Percentiles rank a stretch among this genome's conserved stretches.
Evolutionary conservation across 2,888 invertebrate genomes (phyloP).

Genomic region (Cerceris rybyensis): DNA sequence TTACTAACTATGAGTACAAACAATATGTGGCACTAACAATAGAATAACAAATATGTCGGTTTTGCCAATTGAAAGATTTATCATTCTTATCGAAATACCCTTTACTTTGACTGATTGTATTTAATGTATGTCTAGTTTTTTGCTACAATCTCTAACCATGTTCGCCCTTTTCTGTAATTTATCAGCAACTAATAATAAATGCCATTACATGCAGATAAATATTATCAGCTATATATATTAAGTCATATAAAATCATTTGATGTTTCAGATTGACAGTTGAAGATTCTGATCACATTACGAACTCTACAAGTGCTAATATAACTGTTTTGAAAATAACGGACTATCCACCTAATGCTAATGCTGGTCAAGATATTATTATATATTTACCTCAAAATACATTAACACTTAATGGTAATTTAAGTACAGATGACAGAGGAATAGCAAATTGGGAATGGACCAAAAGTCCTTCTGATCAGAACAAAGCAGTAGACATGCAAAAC

Average conservation of each 20-base stretch:
- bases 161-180: too few species aligned
- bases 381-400: conserved; percentile 93
- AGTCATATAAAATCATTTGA: conserved; percentile 26
- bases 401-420: conserved; percentile 93
- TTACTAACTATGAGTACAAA: too few species aligned
- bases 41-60: too few species aligned
- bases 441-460: conserved; percentile 98
- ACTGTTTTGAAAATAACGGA: conserved; percentile 95
- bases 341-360: conserved; percentile 97
- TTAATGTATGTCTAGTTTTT: too few species aligned
- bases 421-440: conserved; percentile 96
- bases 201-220: background rate
- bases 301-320: conserved; percentile 93
- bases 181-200: background rate
- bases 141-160: too few species aligned
- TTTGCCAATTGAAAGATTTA: too few species aligned
- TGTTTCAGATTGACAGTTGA: conserved; percentile 89
- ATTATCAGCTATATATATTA: background rate
- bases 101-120: too few species aligned
- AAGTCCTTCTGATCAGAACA: conserved; percentile 92
- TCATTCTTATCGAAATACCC: too few species aligned
- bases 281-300: conserved; percentile 93
- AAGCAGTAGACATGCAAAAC: conserved; percentile 98
- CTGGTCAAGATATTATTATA: conserved; percentile 94
- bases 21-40: too few species aligned